Evolutionary conservation across 2,113 vertebrate species (phyloP), one percentile per base, ranked within the genome.

Genomic region (Neoarius graeffei): DNA sequence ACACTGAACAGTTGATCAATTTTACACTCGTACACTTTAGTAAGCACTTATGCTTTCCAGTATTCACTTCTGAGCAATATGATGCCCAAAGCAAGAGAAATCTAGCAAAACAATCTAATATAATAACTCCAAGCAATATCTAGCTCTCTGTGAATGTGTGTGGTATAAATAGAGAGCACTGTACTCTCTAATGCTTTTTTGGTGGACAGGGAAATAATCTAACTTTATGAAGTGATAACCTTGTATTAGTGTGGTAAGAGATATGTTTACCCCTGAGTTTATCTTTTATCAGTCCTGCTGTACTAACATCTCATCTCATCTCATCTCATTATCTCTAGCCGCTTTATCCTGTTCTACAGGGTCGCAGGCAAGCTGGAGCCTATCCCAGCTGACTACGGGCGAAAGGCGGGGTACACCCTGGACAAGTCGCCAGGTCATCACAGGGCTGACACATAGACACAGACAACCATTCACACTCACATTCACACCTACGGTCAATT

Each of bases 181-280:
- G 42, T 13, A 13, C 23, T 81, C n/a, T 8, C 6, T 25, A 57
- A 81, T 71, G 66, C 52, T 15, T 57, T 86, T 86, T 30, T 8
- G 25, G 59, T 42, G 56, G 60, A 64, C 86, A 50, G 80, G 67
- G 25, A 74, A 83, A 83, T 73, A 80, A 73, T 77, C 57, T 56
- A 57, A 86, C 30, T 54, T 54, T 71, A 54, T 25, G 64, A 81
- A 81, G 69, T 50, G 84, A 79, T 86, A 79, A 86, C 54, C 85
- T 62, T 42, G 42, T 19, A 77, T 83, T 87, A 76, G 23, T 76
- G 69, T 23, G 54, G 79, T 20, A 54, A 87, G 81, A 83, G 66
- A 27, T 11, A 52, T 86, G 69, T 87, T 83, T 57, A 77, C n/a
- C 48, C 82, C 27, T 23, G 14, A 81, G 71, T 62, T 71, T 76